These are phyloP conservation scores for Serranus cabrilla DNA, from an alignment of 2,797 vertebrate species.

Conservation along the genomic window DNA sequence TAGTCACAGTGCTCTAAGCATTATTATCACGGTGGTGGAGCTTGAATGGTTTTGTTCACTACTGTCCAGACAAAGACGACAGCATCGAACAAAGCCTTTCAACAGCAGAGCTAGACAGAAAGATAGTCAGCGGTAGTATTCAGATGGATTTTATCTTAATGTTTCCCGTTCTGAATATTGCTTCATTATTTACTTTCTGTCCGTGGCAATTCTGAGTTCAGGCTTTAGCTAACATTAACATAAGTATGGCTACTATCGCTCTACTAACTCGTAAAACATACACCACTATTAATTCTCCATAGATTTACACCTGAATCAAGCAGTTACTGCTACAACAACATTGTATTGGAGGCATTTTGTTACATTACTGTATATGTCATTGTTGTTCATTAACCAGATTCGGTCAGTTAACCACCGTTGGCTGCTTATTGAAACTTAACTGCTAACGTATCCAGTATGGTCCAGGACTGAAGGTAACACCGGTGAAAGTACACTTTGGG, in stretches of 20 bases:
- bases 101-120: background rate
- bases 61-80: constrained; percentile 11
- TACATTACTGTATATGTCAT: rapidly evolving
- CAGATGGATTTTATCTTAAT: background rate
- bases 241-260: background rate
- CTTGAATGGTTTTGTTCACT: constrained; percentile 1
- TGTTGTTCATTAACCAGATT: too few relatives aligned
- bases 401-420: background rate
- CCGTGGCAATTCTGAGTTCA: background rate
- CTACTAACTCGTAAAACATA: background rate
- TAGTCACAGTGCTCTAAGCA: background rate
- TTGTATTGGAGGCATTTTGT: background rate
- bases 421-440: background rate
- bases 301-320: background rate
- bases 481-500: background rate
- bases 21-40: background rate
- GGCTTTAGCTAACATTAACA: background rate
- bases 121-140: background rate
- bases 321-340: background rate
- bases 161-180: background rate
- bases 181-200: background rate
- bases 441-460: background rate
- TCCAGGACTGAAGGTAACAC: background rate
- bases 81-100: background rate
- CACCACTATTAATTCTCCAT: too few relatives aligned